phyloP scores from a whole-genome alignment of 1,140 invertebrate species.

The Conus betulinus region DNA sequence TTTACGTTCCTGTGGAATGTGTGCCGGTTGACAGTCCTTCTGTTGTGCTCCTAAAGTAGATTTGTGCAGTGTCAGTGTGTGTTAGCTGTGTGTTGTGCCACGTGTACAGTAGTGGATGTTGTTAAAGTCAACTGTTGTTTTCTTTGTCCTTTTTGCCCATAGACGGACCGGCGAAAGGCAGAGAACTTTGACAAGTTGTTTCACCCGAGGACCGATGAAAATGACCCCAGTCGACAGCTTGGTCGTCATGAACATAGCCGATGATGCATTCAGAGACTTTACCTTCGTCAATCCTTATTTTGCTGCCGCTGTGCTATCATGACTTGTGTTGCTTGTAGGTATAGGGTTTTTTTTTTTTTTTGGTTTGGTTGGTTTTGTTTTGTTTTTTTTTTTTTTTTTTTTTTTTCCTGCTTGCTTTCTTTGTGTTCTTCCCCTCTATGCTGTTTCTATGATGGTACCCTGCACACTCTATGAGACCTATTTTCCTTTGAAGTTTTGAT shows the following conservation, averaged over 20 bases:
- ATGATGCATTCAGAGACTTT: slow-evolving; percentile 81
- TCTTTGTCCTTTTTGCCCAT: slow-evolving; percentile 48
- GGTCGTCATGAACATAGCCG: slow-evolving; percentile 80
- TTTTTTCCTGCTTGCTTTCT: background rate
- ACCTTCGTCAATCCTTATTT: slow-evolving; percentile 80
- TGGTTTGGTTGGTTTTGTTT: background rate
- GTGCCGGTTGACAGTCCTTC: background rate
- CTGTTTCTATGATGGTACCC: no score
- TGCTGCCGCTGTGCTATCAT: slow-evolving; percentile 33
- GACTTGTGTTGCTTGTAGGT: slow-evolving; percentile 41
- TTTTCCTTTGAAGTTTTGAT: no score
- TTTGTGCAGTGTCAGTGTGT: background rate
- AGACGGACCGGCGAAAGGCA: slow-evolving; percentile 79
- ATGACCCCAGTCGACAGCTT: slow-evolving; percentile 80
- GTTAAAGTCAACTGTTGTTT: slow-evolving; percentile 16
- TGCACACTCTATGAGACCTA: no score
- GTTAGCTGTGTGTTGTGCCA: background rate
- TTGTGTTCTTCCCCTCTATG: background rate
- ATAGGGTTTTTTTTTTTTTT: slow-evolving; percentile 19
- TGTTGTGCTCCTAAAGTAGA: background rate
- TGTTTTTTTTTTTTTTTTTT: no score
- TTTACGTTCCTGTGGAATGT: background rate
- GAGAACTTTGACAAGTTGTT: slow-evolving; percentile 83
- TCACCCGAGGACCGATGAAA: slow-evolving; percentile 79
- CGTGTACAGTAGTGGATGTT: background rate